Conservation (phyloP, 2,797 vertebrate species). For the Fistularia commersonii region DNA sequence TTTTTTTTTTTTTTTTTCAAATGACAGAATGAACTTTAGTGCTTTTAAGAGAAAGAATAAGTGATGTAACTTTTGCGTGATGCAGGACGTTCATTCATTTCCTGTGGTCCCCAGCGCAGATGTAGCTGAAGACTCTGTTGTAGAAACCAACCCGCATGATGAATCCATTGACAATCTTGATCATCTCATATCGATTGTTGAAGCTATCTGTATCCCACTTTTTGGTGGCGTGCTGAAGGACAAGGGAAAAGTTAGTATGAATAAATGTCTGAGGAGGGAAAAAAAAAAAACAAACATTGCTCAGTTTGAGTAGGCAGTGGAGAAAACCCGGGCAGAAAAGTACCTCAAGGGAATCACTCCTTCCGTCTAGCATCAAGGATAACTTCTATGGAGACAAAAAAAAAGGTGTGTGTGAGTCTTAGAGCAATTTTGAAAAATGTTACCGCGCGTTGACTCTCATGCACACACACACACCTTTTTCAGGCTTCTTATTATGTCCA, state of each 20-base stretch:
- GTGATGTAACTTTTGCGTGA: neutral
- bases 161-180: constrained; percentile 77
- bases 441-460: no score
- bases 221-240: neutral
- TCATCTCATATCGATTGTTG: constrained; percentile 69
- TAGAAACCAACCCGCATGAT: constrained; percentile 79
- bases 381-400: constrained; percentile 49
- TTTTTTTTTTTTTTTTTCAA: neutral
- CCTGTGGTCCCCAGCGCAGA: constrained; percentile 64
- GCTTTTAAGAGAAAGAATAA: constrained; percentile 8
- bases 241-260: neutral
- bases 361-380: constrained; percentile 4
- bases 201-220: constrained; percentile 38
- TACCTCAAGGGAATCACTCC: constrained; percentile 44
- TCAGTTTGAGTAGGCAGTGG: constrained; percentile 1
- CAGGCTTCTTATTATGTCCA: constrained; percentile 36
- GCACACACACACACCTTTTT: constrained; percentile 35
- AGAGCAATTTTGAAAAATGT: constrained; percentile 4
- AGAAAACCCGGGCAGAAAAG: constrained; percentile 17
- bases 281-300: neutral
- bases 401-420: constrained; percentile 35
- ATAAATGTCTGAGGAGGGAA: neutral
- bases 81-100: constrained; percentile 23
- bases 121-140: constrained; percentile 76
- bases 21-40: constrained; percentile 29